Evolutionary conservation across 2,113 vertebrate species (phyloP).

Genomic region (Limnothrissa miodon): DNA sequence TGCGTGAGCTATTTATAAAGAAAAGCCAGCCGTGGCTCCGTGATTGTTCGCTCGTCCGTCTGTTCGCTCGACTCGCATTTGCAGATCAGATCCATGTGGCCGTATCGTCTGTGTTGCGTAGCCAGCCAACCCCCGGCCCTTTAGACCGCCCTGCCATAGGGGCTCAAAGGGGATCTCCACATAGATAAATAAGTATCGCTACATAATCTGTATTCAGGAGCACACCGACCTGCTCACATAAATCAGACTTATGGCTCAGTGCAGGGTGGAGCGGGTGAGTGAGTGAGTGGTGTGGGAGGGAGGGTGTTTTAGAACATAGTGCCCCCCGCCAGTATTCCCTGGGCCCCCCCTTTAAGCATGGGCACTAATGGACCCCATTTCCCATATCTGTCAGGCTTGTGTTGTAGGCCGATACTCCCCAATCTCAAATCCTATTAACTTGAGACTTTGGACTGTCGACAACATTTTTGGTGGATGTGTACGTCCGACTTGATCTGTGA

Average conservation of each 20-base stretch:
- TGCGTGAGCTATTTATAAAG: neutral
- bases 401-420: neutral
- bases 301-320: too few species aligned
- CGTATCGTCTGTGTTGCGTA: neutral
- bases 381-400: neutral
- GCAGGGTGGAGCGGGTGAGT: neutral
- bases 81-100: neutral
- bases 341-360: neutral
- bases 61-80: too few species aligned
- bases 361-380: neutral
- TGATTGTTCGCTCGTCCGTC: neutral
- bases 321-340: too few species aligned
- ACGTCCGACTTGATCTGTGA: neutral
- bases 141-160: neutral
- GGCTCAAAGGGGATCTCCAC: neutral
- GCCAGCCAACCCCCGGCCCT: neutral
- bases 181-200: neutral
- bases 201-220: conserved; percentile 10
- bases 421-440: neutral
- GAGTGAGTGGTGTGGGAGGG: neutral
- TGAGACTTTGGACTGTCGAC: neutral
- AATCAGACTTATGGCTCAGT: neutral
- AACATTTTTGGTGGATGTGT: neutral
- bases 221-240: neutral
- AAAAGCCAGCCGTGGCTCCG: neutral